Conservation (phyloP, 2,113 vertebrate genomes). For the Mohoua ochrocephala region DNA sequence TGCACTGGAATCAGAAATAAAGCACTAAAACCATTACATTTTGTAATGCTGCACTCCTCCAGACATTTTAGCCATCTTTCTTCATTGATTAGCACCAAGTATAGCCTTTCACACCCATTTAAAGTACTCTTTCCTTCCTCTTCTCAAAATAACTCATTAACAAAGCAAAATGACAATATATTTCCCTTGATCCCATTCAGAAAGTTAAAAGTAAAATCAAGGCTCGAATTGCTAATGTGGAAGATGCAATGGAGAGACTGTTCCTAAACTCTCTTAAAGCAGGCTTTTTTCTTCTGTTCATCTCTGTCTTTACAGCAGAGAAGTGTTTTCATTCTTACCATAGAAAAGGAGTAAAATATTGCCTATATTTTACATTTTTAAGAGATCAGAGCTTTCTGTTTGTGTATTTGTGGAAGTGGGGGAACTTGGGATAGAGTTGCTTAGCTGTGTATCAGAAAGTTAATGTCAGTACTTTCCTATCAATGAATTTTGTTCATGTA, state of each 20-base stretch:
- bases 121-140: neutral
- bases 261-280: neutral
- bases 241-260: neutral
- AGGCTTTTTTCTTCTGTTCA: neutral
- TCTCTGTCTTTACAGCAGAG: neutral
- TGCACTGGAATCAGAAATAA: neutral
- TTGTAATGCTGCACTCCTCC: neutral
- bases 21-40: neutral
- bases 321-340: neutral
- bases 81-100: neutral
- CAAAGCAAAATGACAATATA: neutral
- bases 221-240: neutral
- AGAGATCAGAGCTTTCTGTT: neutral
- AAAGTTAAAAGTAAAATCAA: neutral
- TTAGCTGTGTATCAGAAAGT: neutral
- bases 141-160: neutral
- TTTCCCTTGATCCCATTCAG: neutral
- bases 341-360: neutral
- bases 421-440: neutral
- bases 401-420: neutral
- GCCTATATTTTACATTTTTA: neutral
- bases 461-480: neutral
- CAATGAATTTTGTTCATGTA: neutral
- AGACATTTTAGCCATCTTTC: neutral
- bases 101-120: neutral